Percentiles rank a stretch among this genome's conserved stretches.
Conservation (phyloP, 2,113 vertebrate genomes). For the Arenaria interpres region DNA sequence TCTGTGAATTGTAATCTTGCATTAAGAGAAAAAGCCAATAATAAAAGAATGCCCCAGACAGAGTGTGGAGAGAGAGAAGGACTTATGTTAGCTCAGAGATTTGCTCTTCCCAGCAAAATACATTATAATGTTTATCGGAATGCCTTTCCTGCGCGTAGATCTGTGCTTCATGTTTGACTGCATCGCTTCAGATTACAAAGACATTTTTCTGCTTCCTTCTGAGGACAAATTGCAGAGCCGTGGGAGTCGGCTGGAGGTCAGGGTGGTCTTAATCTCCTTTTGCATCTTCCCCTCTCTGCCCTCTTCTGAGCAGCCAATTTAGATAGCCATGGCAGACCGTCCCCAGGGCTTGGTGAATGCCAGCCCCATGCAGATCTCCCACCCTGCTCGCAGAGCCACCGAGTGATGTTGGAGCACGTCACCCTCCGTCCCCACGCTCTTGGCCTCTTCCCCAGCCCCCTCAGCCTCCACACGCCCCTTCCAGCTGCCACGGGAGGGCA, state of each 20-base stretch:
- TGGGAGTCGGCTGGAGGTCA: not conserved
- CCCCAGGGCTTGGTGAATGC: not conserved
- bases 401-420: not conserved
- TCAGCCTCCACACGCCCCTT: not conserved
- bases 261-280: slow-evolving; percentile 34
- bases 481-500: not conserved
- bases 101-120: not conserved
- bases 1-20: not conserved
- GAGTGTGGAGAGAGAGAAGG: not conserved
- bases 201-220: not conserved
- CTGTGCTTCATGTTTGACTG: not conserved
- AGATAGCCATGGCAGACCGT: not conserved
- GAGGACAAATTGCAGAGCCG: not conserved
- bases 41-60: not conserved
- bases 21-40: not conserved
- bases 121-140: fast-evolving
- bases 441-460: not conserved
- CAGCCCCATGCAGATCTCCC: not conserved
- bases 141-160: not conserved
- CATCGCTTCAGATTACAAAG: not conserved
- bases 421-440: not conserved
- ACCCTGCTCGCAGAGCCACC: not conserved
- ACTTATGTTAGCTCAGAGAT: not conserved
- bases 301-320: not conserved
- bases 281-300: not conserved